Evolutionary conservation across 2,113 vertebrate species (phyloP), one percentile per base, ranked within the genome.

Genomic region (Platichthys stellatus): DNA sequence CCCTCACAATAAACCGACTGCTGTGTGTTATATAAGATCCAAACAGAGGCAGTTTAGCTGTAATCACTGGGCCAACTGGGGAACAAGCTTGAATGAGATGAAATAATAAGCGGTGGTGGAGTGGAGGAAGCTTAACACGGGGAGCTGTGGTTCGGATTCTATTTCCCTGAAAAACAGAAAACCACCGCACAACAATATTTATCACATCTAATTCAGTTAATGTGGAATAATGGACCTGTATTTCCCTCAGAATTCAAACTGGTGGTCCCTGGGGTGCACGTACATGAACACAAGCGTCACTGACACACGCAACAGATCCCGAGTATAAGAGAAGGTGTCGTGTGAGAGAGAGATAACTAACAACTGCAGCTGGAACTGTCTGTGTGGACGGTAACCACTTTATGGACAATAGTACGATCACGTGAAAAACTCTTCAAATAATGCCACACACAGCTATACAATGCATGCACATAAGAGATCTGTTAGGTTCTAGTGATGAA

Each of bases 1-100:
- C 54, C 56, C 21, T 62, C 69, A 53, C 49, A 60, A 67, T 49
- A 73, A 47, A 72, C 18, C 54, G 51, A 11, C 51, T 26, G 49
- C 26, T 28, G n/a, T 0, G 5, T 17, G 74, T 88, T 80, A 81
- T 45, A 61, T 81, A 82, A 86, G 15, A 69, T 38, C 40, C 72
- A 28, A 24, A 82, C 60, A 76, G 54, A 77, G 38, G 66, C 62
- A 26, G 61, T 76, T 89, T 66, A 26, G 24, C 53, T 63, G n/a
- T 75, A 72, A 73, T 63, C 62, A 76, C 58, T 57, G 26, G 47
- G 47, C 21, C 18, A 62, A 23, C 47, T 38, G 7, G 13, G 10
- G 24, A 47, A 43, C 53, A 40, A 18, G 45, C 72, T 45, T n/a
- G 17, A 53, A 67, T 70, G 40, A 49, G 62, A 60, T 82, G 40